A percentile compares a stretch with the other conserved stretches of the same genome.
phyloP scores from a whole-genome alignment of 2,113 vertebrate genomes.

The Capricornis sumatraensis region DNA sequence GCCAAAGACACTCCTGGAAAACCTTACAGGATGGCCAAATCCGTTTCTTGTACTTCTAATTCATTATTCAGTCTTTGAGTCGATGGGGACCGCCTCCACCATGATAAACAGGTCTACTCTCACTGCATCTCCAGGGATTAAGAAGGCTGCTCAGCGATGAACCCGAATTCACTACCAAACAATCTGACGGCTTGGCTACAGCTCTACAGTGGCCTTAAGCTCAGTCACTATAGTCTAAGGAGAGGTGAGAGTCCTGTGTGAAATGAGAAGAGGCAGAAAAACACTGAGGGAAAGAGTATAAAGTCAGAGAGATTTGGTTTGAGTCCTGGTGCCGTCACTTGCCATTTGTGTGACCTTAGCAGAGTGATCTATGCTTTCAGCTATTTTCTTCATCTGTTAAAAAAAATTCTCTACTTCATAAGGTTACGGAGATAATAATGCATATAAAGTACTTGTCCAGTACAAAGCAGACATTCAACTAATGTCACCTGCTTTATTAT shows the following conservation, averaged over 20 bases:
- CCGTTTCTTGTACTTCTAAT: constrained; percentile 70
- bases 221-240: not conserved
- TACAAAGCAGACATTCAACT: not conserved
- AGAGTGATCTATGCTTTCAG: not conserved
- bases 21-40: constrained; percentile 75
- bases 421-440: not conserved
- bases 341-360: not conserved
- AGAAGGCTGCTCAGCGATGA: not conserved
- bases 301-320: not conserved
- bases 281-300: not conserved
- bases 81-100: not conserved
- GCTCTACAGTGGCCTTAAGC: not conserved
- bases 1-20: constrained; percentile 79
- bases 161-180: not conserved
- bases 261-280: not conserved
- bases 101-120: not conserved
- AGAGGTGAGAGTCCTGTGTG: not conserved
- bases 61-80: constrained; percentile 41
- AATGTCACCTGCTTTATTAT: not conserved
- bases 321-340: not conserved
- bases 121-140: not conserved
- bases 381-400: constrained; percentile 5
- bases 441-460: not conserved
- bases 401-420: not conserved
- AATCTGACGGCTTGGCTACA: not conserved